A percentile compares a stretch with the other conserved stretches of the same genome.
Evolutionary conservation across 2,888 invertebrate species (phyloP).

Genomic region (Chalcis sispes): DNA sequence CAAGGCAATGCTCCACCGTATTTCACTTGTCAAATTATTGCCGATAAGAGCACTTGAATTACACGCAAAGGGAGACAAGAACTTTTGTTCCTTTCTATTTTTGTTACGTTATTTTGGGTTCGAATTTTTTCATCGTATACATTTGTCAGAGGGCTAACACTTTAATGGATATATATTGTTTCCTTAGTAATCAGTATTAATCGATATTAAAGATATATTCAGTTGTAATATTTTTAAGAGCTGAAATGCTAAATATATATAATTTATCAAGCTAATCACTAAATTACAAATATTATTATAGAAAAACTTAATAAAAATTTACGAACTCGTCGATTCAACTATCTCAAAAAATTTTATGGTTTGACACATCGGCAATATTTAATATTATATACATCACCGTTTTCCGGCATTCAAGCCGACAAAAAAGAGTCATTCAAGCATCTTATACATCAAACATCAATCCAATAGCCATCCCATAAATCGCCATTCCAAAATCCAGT

Average conservation of each 20-base stretch:
- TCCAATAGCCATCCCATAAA: too few species aligned
- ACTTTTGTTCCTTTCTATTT: conserved; percentile 18
- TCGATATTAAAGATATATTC: background rate
- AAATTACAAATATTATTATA: too few species aligned
- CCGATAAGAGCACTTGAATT: conserved; percentile 43
- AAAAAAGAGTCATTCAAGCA: too few species aligned
- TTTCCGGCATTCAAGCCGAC: too few species aligned
- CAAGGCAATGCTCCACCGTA: conserved; percentile 4
- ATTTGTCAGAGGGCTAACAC: background rate
- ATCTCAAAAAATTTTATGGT: too few species aligned
- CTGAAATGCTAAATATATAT: background rate
- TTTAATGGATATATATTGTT: conserved; percentile 28
- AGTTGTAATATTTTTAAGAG: too few species aligned
- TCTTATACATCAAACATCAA: too few species aligned
- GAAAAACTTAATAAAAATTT: too few species aligned
- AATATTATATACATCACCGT: too few species aligned
- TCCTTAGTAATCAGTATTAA: conserved; percentile 6
- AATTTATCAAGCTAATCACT: conserved; percentile 29
- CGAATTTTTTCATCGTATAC: conserved; percentile 5
- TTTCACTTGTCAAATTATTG: conserved; percentile 37
- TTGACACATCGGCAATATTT: too few species aligned
- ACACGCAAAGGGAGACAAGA: background rate
- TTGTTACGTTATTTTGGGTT: conserved; percentile 17
- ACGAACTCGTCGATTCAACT: too few species aligned
- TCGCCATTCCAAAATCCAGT: too few species aligned